phyloP scores from a whole-genome alignment of 1,140 invertebrate species.

The Ceratosolen solmsi region DNA sequence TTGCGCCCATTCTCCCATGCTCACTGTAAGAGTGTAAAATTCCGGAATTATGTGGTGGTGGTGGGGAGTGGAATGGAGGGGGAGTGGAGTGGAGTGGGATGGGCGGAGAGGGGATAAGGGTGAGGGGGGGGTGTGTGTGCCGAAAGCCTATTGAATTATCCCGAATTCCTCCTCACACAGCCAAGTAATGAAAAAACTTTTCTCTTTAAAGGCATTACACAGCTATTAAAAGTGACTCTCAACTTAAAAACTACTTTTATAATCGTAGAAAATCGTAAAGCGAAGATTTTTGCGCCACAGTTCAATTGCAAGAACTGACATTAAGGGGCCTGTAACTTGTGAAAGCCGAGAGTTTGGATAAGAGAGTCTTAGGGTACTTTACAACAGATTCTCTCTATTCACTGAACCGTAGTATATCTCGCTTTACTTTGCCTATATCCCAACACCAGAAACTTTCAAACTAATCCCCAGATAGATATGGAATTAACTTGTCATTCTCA shows the following conservation, averaged over 20 bases:
- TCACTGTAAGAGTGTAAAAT: no score
- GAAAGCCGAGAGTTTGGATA: background rate
- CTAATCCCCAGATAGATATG: background rate
- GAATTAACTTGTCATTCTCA: background rate
- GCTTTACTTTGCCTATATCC: background rate
- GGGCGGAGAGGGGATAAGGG: no score
- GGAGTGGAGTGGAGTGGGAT: no score
- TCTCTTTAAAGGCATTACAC: background rate
- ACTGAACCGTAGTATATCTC: background rate
- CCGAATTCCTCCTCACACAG: background rate
- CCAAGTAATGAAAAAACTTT: background rate
- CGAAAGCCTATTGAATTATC: background rate
- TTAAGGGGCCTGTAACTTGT: conserved; percentile 1
- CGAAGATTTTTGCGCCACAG: background rate
- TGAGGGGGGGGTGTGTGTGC: no score
- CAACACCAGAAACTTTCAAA: background rate
- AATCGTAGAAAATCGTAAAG: background rate
- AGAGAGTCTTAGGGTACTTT: background rate
- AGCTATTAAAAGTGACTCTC: background rate
- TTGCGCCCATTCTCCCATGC: no score
- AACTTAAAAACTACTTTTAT: background rate
- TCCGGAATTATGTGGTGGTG: no score
- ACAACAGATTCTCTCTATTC: background rate
- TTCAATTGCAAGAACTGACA: background rate
- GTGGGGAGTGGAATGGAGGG: no score